phyloP scores from a whole-genome alignment of 2,888 invertebrate species.

The Coronaproctus castanopsis region DNA sequence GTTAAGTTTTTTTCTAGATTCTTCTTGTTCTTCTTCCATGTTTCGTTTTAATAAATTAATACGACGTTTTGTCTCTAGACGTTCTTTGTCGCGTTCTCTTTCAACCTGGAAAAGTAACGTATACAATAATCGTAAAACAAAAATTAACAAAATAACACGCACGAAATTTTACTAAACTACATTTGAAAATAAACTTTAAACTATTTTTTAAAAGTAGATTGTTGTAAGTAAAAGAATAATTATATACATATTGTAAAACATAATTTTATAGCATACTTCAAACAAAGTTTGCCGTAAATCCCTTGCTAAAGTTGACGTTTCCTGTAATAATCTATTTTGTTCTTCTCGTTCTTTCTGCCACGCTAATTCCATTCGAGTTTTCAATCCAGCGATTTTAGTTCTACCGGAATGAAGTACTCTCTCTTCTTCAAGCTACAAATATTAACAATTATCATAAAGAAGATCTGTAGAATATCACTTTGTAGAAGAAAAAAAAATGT shows the following conservation, averaged over 20 bases:
- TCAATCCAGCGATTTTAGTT: constrained; percentile 63
- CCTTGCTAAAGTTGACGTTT: constrained; percentile 70
- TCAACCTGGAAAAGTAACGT: constrained; percentile 53
- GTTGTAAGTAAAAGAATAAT: no score
- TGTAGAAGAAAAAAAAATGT: neutral
- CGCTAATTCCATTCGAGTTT: constrained; percentile 70
- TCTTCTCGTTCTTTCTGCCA: constrained; percentile 90
- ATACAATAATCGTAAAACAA: no score
- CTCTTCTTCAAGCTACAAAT: constrained; percentile 58
- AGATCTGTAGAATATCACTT: neutral
- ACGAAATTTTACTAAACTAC: no score
- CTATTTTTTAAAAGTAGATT: no score
- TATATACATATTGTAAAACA: no score
- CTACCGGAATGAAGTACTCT: constrained; percentile 60
- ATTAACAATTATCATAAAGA: constrained; percentile 15
- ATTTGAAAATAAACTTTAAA: no score
- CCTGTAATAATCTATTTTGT: constrained; percentile 70
- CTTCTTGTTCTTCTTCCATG: constrained; percentile 73
- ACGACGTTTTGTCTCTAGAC: constrained; percentile 64
- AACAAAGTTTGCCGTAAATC: constrained; percentile 71
- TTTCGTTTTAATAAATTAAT: constrained; percentile 65
- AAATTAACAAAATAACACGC: no score
- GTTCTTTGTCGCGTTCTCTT: constrained; percentile 71
- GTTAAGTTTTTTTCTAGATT: constrained; percentile 59
- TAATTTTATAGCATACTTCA: no score